A percentile compares a stretch with the other conserved stretches of the same genome.
These are phyloP conservation scores for Zoanthus sociatus DNA, from an alignment of 92 coral and sea anemone genomes.

Conservation along the genomic window DNA sequence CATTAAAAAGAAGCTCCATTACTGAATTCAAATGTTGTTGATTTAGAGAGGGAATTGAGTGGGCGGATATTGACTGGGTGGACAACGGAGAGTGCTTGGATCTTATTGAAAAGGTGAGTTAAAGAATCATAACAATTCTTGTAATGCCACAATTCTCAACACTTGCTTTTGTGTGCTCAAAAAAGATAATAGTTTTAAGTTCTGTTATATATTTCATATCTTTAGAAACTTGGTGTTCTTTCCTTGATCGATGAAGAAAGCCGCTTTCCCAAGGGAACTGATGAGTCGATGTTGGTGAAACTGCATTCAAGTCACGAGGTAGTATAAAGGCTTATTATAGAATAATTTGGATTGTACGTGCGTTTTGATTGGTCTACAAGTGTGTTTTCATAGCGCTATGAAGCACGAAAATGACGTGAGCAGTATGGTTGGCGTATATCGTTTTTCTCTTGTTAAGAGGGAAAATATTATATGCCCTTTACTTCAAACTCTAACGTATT, in stretches of 20 bases:
- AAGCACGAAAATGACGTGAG: no score
- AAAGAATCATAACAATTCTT: background rate
- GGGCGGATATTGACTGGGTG: conserved; percentile 98
- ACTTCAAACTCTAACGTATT: no score
- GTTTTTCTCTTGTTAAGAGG: no score
- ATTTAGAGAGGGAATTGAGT: conserved; percentile 90
- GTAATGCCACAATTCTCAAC: background rate
- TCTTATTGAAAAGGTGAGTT: conserved; percentile 91
- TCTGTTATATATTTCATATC: background rate
- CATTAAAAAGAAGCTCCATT: no score
- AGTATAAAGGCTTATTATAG: background rate
- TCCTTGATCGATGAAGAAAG: conserved; percentile 96
- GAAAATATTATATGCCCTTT: no score
- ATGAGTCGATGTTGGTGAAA: conserved; percentile 89
- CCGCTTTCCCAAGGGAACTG: conserved; percentile 99
- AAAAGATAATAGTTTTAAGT: background rate
- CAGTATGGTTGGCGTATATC: background rate
- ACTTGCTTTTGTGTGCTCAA: no score
- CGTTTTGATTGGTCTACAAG: no score
- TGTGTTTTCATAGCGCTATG: no score
- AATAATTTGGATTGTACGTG: no score
- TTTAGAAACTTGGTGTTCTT: conserved; percentile 92
- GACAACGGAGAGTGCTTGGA: conserved; percentile 99
- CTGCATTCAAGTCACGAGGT: conserved; percentile 98
- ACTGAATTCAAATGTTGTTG: background rate